These are phyloP conservation scores for Ypsolopha sequella DNA, from an alignment of 2,888 invertebrate genomes.

Conservation along the genomic window DNA sequence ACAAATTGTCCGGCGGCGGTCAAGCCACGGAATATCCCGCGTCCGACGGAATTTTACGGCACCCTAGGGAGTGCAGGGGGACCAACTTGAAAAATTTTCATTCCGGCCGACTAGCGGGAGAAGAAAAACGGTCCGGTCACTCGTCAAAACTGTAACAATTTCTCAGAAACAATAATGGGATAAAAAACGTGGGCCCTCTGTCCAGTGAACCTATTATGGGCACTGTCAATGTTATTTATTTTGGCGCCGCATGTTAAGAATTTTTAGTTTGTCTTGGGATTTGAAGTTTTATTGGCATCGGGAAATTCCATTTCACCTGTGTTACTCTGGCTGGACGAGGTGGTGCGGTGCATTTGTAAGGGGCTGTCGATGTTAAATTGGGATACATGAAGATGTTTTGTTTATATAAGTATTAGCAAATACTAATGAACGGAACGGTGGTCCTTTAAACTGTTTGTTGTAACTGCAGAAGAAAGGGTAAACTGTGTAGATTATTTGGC, in stretches of 20 bases:
- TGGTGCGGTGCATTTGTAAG: too few relatives aligned
- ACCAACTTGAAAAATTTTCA: conserved; percentile 70
- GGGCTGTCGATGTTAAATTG: too few relatives aligned
- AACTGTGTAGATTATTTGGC: too few relatives aligned
- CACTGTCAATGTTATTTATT: conserved; percentile 70
- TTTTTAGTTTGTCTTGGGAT: conserved; percentile 64
- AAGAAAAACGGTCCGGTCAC: conserved; percentile 67
- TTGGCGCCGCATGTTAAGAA: conserved; percentile 54
- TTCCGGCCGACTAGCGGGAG: conserved; percentile 47
- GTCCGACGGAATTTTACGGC: conserved; percentile 64
- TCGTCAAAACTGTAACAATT: conserved; percentile 70
- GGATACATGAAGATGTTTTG: too few relatives aligned
- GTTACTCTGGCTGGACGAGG: not conserved
- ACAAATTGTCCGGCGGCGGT: conserved; percentile 66
- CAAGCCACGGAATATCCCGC: conserved; percentile 45
- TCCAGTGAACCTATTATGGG: conserved; percentile 55
- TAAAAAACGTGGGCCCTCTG: conserved; percentile 47
- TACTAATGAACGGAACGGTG: too few relatives aligned
- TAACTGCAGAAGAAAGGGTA: too few relatives aligned
- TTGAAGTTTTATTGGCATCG: conserved; percentile 56
- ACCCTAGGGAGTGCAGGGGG: conserved; percentile 56
- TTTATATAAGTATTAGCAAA: too few relatives aligned
- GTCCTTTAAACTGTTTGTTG: too few relatives aligned
- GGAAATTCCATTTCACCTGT: conserved; percentile 26
- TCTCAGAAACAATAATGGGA: conserved; percentile 69